Evolutionary conservation across 2,113 vertebrate species (phyloP).

Genomic region (Accipiter virgatus): DNA sequence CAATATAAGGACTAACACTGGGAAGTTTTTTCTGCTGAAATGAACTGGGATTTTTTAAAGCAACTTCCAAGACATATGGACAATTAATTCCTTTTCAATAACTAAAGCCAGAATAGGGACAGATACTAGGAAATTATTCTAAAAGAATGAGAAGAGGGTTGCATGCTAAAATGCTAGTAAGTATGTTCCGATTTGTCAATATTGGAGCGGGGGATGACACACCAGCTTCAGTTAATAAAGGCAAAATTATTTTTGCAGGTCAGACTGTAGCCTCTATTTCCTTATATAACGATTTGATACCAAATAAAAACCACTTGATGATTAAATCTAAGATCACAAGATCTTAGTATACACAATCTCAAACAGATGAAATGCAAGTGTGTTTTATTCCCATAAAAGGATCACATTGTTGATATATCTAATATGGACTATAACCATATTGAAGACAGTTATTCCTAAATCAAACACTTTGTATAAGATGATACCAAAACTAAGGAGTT

Average conservation of each 20-base stretch:
- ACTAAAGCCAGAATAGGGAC: background rate
- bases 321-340: background rate
- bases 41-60: fast-evolving
- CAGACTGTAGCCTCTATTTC: background rate
- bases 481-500: background rate
- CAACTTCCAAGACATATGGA: background rate
- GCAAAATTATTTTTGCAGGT: background rate
- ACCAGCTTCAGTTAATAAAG: background rate
- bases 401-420: background rate
- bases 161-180: background rate
- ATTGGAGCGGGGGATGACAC: background rate
- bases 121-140: background rate
- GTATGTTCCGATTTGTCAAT: background rate
- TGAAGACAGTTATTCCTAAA: background rate
- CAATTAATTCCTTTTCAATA: background rate
- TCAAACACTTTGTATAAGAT: background rate
- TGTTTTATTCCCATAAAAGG: background rate
- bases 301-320: background rate
- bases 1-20: background rate
- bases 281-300: background rate
- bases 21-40: background rate
- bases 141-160: background rate
- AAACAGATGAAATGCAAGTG: background rate
- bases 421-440: background rate
- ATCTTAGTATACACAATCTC: background rate